Conservation (phyloP, 2,113 vertebrate genomes). For the Nibea coibor region DNA sequence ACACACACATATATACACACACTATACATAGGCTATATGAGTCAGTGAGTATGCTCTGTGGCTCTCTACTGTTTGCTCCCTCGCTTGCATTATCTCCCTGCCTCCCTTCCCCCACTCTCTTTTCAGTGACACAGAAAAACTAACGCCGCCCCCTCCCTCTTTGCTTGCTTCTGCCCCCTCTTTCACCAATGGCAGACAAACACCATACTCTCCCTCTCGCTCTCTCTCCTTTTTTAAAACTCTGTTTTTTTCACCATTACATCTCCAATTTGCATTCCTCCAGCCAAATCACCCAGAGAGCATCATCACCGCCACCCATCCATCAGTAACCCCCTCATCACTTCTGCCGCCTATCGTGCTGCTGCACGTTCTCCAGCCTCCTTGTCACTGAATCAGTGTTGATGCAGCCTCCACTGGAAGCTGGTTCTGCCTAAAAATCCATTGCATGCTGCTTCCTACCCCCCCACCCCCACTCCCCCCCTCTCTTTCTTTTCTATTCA, state of each 20-base stretch:
- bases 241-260: conserved; percentile 3
- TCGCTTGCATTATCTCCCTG: conserved; percentile 70
- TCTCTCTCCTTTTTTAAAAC: conserved; percentile 34
- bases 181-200: conserved; percentile 72
- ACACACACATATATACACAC: conserved; percentile 15
- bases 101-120: conserved; percentile 81
- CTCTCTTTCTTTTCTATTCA: conserved; percentile 65
- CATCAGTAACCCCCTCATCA: conserved; percentile 39
- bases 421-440: conserved; percentile 74
- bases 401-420: conserved; percentile 66
- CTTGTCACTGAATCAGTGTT: conserved; percentile 42
- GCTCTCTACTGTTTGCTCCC: conserved; percentile 71
- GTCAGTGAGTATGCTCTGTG: conserved; percentile 73
- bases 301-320: conserved; percentile 17
- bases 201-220: conserved; percentile 41
- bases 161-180: conserved; percentile 65
- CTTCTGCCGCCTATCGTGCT: conserved; percentile 11
- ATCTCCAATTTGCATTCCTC: conserved; percentile 16
- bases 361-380: conserved; percentile 46
- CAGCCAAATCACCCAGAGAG: conserved; percentile 6
- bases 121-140: conserved; percentile 85
- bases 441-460: conserved; percentile 50
- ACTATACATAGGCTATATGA: conserved; percentile 66
- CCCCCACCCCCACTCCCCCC: conserved; percentile 15
- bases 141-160: conserved; percentile 72